Evolutionary conservation across 2,888 invertebrate genomes (phyloP).

Genomic region (Eupithecia insigniata): DNA sequence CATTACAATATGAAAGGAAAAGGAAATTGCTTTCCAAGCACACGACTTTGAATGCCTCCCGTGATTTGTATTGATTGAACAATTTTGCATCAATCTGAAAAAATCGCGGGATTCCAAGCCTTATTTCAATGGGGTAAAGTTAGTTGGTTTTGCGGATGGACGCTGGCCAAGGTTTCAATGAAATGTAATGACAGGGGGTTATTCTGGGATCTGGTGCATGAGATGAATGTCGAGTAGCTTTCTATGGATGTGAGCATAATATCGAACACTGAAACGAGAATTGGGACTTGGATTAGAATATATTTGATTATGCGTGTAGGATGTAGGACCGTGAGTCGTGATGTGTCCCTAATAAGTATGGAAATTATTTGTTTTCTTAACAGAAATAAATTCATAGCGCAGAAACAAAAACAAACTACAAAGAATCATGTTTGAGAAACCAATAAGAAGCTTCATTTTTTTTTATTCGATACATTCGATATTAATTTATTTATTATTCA

Average conservation of each 20-base stretch:
- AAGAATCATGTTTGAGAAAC: background rate
- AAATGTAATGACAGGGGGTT: slow-evolving; percentile 54
- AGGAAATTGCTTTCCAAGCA: slow-evolving; percentile 82
- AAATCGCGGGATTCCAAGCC: slow-evolving; percentile 48
- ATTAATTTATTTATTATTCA: background rate
- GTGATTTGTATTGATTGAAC: slow-evolving; percentile 73
- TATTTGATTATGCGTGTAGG: background rate
- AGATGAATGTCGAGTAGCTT: slow-evolving; percentile 8
- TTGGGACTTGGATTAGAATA: slow-evolving; percentile 8
- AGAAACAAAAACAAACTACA: background rate
- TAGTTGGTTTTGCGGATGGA: background rate
- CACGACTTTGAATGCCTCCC: slow-evolving; percentile 70
- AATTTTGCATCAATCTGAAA: slow-evolving; percentile 49
- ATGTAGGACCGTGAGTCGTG: background rate
- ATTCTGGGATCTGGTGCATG: slow-evolving; percentile 6
- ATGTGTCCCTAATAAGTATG: background rate
- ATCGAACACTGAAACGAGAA: background rate
- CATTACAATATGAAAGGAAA: slow-evolving; percentile 80
- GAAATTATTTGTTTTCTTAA: background rate
- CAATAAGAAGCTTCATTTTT: background rate
- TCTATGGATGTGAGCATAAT: background rate
- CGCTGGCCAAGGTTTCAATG: slow-evolving; percentile 50
- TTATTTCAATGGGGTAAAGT: slow-evolving; percentile 37
- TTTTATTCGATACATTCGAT: background rate
- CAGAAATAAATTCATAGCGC: background rate